These are phyloP conservation scores for Pseudomugil gertrudae DNA, from an alignment of 2,797 vertebrate species.

Conservation along the genomic window DNA sequence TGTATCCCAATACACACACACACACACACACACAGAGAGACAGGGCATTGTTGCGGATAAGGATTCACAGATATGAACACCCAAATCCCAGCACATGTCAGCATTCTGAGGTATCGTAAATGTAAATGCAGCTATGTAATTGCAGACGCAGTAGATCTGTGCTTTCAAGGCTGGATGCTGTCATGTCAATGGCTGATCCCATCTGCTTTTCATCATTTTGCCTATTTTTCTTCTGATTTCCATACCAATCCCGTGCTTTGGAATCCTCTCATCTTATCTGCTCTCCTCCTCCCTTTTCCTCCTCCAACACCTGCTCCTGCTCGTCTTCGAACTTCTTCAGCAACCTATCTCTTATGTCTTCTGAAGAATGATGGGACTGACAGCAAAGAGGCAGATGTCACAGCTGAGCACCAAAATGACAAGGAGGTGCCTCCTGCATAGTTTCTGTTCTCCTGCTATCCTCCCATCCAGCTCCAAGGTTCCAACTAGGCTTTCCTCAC, in stretches of 20 bases:
- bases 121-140: slow-evolving; percentile 78
- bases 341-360: slow-evolving; percentile 47
- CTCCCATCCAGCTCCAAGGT: slow-evolving; percentile 17
- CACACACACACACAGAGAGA: slow-evolving; percentile 19
- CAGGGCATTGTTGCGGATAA: slow-evolving; percentile 23
- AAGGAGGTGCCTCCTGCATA: slow-evolving; percentile 40
- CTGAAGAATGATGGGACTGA: slow-evolving; percentile 53
- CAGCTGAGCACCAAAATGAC: slow-evolving; percentile 47
- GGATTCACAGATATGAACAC: slow-evolving; percentile 40
- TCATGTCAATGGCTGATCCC: slow-evolving; percentile 71
- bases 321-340: slow-evolving; percentile 32
- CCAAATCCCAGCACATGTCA: slow-evolving; percentile 68
- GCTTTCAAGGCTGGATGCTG: slow-evolving; percentile 64
- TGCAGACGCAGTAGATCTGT: slow-evolving; percentile 64
- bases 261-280: slow-evolving; percentile 65
- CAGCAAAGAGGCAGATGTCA: slow-evolving; percentile 58
- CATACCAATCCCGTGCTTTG: slow-evolving; percentile 68
- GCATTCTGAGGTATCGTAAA: slow-evolving; percentile 77
- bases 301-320: slow-evolving; percentile 20
- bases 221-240: slow-evolving; percentile 54
- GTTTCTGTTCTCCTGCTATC: slow-evolving; percentile 20
- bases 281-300: slow-evolving; percentile 25
- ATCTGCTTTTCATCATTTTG: slow-evolving; percentile 66
- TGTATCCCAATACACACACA: slow-evolving; percentile 12
- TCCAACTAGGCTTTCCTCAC: slow-evolving; percentile 11